A percentile compares a stretch with the other conserved stretches of the same genome.
Conservation (phyloP, 2,888 invertebrate genomes). For the Neoascia interrupta region DNA sequence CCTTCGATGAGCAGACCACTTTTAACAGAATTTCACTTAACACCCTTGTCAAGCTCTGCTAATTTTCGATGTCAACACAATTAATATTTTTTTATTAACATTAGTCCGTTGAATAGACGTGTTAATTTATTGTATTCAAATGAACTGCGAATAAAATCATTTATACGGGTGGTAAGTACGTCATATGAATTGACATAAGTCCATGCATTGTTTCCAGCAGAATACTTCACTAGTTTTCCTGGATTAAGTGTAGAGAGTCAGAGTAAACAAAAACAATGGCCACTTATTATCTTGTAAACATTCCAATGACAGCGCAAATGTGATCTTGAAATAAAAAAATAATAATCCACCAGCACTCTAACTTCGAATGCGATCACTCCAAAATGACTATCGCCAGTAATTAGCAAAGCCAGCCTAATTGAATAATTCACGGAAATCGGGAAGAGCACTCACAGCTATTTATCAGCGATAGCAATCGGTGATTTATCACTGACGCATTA, state of each 20-base stretch:
- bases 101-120: slow-evolving; percentile 4
- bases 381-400: no score
- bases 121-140: slow-evolving; percentile 52
- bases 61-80: slow-evolving; percentile 38
- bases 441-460: slow-evolving; percentile 2
- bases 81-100: slow-evolving; percentile 12
- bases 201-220: not conserved
- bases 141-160: not conserved
- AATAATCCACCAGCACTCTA: slow-evolving; percentile 23
- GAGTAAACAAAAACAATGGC: not conserved
- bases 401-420: slow-evolving; percentile 25
- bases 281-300: not conserved
- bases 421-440: slow-evolving; percentile 15
- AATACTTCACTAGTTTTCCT: not conserved
- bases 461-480: not conserved
- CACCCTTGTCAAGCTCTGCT: slow-evolving; percentile 31
- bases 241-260: not conserved
- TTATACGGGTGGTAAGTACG: not conserved
- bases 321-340: not conserved
- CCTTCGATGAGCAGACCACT: slow-evolving; percentile 23
- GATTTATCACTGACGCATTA: slow-evolving; percentile 6
- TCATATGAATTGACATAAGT: not conserved
- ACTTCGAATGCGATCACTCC: slow-evolving; percentile 9
- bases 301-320: not conserved
- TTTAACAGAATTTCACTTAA: slow-evolving; percentile 44